Percentiles rank a stretch among this genome's conserved stretches.
Evolutionary conservation across 2,113 vertebrate genomes (phyloP).

Genomic region (Pungitius pungitius): DNA sequence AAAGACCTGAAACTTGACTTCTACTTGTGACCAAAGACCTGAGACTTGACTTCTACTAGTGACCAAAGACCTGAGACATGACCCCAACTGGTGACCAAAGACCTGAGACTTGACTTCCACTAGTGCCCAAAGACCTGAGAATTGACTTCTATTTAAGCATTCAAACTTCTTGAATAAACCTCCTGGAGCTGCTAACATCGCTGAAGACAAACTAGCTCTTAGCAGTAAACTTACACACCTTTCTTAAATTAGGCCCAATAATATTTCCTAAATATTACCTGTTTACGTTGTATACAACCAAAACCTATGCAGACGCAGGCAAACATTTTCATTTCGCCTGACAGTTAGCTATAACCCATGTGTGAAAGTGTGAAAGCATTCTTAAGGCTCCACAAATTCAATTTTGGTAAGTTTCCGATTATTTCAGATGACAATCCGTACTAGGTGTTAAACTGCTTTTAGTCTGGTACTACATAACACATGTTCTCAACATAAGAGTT

Average conservation of each 20-base stretch:
- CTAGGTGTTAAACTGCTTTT: neutral
- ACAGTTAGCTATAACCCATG: neutral
- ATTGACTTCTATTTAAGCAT: neutral
- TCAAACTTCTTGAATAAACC: neutral
- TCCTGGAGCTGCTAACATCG: neutral
- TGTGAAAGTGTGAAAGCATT: neutral
- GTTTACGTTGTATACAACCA: neutral
- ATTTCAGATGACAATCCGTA: neutral
- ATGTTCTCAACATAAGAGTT: neutral
- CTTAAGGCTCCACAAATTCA: neutral
- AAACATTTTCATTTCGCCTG: neutral
- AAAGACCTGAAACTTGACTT: too few relatives aligned
- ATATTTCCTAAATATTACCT: neutral
- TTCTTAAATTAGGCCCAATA: neutral
- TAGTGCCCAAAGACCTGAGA: too few relatives aligned
- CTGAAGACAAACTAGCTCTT: neutral
- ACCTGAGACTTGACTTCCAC: neutral
- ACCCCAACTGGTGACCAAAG: too few relatives aligned
- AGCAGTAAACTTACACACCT: neutral
- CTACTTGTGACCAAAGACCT: too few relatives aligned
- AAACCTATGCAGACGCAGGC: neutral
- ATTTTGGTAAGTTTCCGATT: neutral
- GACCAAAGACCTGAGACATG: too few relatives aligned
- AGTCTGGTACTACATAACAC: neutral
- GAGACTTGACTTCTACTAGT: too few relatives aligned